These are phyloP conservation scores for Scyliorhinus canicula DNA, from an alignment of 2,797 vertebrate species.

Conservation along the genomic window DNA sequence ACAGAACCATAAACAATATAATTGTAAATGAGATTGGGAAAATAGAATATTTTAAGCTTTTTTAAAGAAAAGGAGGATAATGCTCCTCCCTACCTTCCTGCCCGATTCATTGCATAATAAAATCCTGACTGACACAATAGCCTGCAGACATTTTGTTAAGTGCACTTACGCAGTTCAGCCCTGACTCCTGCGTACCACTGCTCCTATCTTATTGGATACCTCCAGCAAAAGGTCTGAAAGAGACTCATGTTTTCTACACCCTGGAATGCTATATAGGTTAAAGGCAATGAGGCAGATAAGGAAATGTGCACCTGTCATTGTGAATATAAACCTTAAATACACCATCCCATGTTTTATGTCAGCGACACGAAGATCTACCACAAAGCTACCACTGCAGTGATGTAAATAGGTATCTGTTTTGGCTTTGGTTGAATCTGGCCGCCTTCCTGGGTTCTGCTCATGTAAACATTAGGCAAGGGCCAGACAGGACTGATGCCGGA, in stretches of 20 bases:
- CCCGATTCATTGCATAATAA: not conserved
- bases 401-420: not conserved
- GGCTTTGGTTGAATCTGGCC: not conserved
- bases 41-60: not conserved
- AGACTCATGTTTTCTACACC: not conserved
- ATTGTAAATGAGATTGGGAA: not conserved
- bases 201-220: not conserved
- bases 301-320: not conserved
- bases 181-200: not conserved
- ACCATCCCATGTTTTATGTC: not conserved
- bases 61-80: not conserved
- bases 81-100: not conserved
- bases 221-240: not conserved
- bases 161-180: not conserved
- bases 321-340: not conserved
- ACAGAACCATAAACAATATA: not conserved
- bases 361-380: not conserved
- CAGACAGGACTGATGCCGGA: not conserved
- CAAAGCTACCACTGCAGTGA: not conserved
- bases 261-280: not conserved
- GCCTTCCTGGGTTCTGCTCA: not conserved
- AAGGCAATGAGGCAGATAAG: not conserved
- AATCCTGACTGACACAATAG: not conserved
- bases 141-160: not conserved
- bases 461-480: not conserved